Conservation (phyloP, 2,797 vertebrate species). For the Urophycis tenuis region DNA sequence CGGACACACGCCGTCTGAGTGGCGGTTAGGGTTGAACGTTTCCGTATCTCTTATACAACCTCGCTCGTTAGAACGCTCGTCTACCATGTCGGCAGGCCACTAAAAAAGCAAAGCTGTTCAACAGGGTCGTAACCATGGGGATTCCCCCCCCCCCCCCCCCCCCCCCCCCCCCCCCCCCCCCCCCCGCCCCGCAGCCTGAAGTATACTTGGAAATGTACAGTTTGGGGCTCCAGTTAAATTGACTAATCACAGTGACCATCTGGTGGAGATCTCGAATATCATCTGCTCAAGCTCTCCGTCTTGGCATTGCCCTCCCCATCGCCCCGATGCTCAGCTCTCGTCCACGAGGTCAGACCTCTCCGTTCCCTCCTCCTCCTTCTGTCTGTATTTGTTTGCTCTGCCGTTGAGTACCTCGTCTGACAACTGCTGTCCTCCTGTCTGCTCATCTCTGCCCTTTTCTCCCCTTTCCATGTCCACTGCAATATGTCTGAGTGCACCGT, state of each 20-base stretch:
- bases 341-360: background rate
- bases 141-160: too few relatives aligned
- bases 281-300: background rate
- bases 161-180: too few relatives aligned
- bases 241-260: slow-evolving; percentile 18
- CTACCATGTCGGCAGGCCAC: too few relatives aligned
- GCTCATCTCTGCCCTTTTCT: background rate
- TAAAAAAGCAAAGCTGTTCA: too few relatives aligned
- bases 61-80: too few relatives aligned
- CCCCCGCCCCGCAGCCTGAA: too few relatives aligned
- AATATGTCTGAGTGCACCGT: background rate
- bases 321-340: background rate
- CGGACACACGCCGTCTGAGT: too few relatives aligned
- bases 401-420: background rate
- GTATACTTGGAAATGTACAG: slow-evolving; percentile 22
- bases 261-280: too few relatives aligned
- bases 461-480: background rate
- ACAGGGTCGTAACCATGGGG: too few relatives aligned
- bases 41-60: too few relatives aligned
- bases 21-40: too few relatives aligned
- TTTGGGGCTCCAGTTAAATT: slow-evolving; percentile 15
- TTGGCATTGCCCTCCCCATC: slow-evolving; percentile 8
- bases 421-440: background rate
- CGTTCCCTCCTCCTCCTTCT: slow-evolving; percentile 12
- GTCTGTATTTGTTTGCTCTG: background rate